Percentiles rank a stretch among this genome's conserved stretches.
These are phyloP conservation scores for Oryzias woworae DNA, from an alignment of 2,113 vertebrate genomes.

Conservation along the genomic window DNA sequence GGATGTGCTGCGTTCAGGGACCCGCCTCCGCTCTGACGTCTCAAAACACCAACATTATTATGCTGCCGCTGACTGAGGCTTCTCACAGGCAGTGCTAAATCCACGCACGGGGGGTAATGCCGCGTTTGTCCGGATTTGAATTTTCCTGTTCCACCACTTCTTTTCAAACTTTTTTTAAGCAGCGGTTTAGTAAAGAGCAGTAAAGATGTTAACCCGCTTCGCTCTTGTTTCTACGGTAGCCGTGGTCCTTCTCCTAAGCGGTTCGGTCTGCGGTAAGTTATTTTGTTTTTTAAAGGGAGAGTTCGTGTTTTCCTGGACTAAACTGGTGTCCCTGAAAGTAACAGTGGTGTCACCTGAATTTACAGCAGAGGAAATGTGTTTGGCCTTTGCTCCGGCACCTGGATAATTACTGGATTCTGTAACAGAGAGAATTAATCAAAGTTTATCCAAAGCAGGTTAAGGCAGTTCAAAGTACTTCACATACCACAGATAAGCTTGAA, in stretches of 20 bases:
- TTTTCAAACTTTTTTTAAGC: not conserved
- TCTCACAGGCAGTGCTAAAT: not conserved
- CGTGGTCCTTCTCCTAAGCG: conserved; percentile 11
- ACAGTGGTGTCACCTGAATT: not conserved
- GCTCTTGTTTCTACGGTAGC: conserved; percentile 23
- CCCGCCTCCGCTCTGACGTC: conserved; percentile 59
- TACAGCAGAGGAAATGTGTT: not conserved
- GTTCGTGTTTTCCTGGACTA: not conserved
- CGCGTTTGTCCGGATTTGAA: not conserved
- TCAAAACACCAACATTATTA: conserved; percentile 7
- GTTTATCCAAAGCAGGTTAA: not conserved
- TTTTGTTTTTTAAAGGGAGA: conserved; percentile 2
- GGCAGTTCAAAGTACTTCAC: not conserved
- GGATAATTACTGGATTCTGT: not conserved
- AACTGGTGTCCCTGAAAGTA: not conserved
- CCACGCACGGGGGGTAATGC: conserved; percentile 13
- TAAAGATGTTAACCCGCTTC: conserved; percentile 18
- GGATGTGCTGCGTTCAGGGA: conserved; percentile 1
- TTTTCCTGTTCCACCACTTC: not conserved
- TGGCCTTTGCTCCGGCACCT: not conserved
- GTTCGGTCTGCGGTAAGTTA: conserved; percentile 52
- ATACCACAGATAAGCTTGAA: not conserved
- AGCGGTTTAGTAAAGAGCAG: not conserved
- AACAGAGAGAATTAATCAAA: not conserved
- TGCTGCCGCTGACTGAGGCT: conserved; percentile 27